phyloP scores from a whole-genome alignment of 2,888 invertebrate genomes.

The Melanostoma mellinum region DNA sequence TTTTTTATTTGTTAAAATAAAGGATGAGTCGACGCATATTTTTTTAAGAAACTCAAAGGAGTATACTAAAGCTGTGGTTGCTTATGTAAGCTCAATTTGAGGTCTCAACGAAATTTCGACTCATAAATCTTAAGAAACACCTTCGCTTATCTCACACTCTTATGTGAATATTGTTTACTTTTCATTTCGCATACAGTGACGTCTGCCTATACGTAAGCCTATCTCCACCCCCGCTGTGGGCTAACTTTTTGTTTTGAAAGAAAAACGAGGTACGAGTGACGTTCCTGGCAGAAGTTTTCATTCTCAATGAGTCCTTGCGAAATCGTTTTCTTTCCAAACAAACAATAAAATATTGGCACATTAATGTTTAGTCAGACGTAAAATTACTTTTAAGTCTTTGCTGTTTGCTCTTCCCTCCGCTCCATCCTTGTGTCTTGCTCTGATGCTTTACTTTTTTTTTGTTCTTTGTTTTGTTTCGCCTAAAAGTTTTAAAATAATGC shows the following conservation, averaged over 20 bases:
- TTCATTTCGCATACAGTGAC: constrained; percentile 50
- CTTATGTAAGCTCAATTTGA: background rate
- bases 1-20: no score
- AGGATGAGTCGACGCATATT: no score
- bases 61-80: no score
- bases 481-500: constrained; percentile 77
- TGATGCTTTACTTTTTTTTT: background rate
- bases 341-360: constrained; percentile 82
- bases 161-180: constrained; percentile 66
- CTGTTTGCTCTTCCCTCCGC: constrained; percentile 11
- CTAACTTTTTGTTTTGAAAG: constrained; percentile 28
- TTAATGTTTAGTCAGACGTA: constrained; percentile 82
- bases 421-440: constrained; percentile 13
- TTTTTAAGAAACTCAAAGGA: no score
- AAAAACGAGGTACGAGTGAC: background rate
- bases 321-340: constrained; percentile 71
- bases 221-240: background rate
- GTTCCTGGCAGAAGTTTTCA: constrained; percentile 47
- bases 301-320: constrained; percentile 63
- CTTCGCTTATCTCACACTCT: constrained; percentile 45
- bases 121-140: constrained; percentile 35
- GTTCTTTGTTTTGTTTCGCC: constrained; percentile 32
- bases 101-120: background rate
- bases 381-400: constrained; percentile 82
- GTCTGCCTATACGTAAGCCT: background rate